Evolutionary conservation across 2,888 invertebrate species (phyloP).

Genomic region (Eutolmus rufibarbis): DNA sequence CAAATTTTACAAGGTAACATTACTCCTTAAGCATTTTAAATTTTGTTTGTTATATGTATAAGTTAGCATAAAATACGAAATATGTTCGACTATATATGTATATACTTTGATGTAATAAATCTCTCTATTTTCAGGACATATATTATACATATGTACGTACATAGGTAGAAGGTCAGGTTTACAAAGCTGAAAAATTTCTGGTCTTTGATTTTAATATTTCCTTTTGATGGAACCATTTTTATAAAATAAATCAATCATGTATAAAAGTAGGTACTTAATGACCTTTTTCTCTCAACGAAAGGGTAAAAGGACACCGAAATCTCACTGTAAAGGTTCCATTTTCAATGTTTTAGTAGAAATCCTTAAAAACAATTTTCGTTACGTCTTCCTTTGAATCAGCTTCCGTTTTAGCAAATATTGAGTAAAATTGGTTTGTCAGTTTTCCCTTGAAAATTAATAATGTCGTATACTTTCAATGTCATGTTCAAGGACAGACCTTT

Average conservation of each 20-base stretch:
- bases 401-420: no score
- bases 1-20: no score
- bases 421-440: not conserved
- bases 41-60: no score
- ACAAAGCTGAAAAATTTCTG: not conserved
- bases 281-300: not conserved
- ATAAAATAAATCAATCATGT: not conserved
- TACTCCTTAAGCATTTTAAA: no score
- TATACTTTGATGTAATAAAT: not conserved
- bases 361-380: no score
- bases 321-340: not conserved
- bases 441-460: not conserved
- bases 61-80: not conserved
- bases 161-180: not conserved
- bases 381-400: not conserved
- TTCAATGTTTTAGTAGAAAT: not conserved
- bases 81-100: not conserved
- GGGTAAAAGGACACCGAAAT: not conserved
- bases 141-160: no score
- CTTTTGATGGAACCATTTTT: not conserved
- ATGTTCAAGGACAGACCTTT: not conserved
- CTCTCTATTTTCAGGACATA: not conserved
- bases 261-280: not conserved
- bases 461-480: not conserved
- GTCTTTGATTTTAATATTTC: not conserved